Conservation (phyloP, 2,888 invertebrate genomes). For the Limnephilus lunatus region DNA sequence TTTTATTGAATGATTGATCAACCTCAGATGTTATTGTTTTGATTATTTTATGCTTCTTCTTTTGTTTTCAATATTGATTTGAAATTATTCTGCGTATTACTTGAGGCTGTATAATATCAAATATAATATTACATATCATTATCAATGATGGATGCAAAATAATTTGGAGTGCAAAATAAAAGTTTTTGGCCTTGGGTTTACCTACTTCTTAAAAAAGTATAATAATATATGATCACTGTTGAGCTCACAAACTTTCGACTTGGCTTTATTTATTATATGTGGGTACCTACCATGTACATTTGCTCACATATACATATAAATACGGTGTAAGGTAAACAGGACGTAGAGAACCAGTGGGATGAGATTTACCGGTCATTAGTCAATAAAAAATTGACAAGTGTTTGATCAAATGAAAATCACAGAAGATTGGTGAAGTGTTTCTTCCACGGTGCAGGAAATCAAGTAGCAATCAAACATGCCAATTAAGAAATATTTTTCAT, state of each 20-base stretch:
- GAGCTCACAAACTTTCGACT: background rate
- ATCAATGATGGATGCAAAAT: background rate
- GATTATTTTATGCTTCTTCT: too few relatives aligned
- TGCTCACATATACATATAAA: too few relatives aligned
- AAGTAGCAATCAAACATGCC: background rate
- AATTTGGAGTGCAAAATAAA: background rate
- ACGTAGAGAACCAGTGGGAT: background rate
- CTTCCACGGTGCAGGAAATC: background rate
- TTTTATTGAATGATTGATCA: too few relatives aligned
- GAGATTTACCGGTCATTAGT: background rate
- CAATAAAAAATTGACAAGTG: background rate
- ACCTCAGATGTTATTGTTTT: too few relatives aligned
- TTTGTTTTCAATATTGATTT: too few relatives aligned
- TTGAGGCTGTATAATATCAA: too few relatives aligned
- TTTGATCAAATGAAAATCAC: background rate
- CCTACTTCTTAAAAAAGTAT: background rate
- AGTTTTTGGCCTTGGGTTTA: too few relatives aligned
- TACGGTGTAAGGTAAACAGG: background rate
- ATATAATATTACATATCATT: too few relatives aligned
- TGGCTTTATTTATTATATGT: too few relatives aligned
- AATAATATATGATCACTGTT: background rate
- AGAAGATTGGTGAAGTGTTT: background rate
- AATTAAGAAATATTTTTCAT: background rate
- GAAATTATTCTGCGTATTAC: too few relatives aligned
- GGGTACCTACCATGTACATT: too few relatives aligned